Evolutionary conservation across 2,888 invertebrate species (phyloP), one percentile per base, ranked within the genome.

Genomic region (Trachelus troglodyta): DNA sequence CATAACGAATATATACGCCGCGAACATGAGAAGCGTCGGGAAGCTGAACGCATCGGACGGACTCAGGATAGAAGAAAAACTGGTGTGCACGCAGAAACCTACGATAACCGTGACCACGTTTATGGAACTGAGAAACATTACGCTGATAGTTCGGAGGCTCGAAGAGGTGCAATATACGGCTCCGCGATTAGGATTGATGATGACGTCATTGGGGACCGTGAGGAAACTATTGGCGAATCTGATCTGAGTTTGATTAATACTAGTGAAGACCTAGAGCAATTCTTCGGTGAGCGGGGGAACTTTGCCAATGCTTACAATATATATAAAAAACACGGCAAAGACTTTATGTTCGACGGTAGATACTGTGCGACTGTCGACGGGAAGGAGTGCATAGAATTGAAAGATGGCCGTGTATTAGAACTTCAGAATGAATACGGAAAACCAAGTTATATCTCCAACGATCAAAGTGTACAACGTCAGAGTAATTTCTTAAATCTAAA

Each of bases 321-420:
- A 3, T 85, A 86, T 79, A 79, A 76, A 33, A 82, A 84, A 15
- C 82, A 85, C 4, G 87, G 88, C 1, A 82, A 81, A 35, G 84
- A 88, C 11, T 89, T 87, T 69, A 82, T 84, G 31, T 90, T 90
- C 69, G 81, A 85, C 34, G 90, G 86, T 0, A 85, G 86, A 76
- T 86, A 87, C 76, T 80, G 88, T 4, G 79, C 85, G 0, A 80
- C 86, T 0, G 81, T 78, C 0, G 87, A 89, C 34, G 83, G 83
- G 1, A 86, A 79, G 34, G 87, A 89, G 12, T 88, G 87, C 76
- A 83, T 90, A 9, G 87, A 90, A 40, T 88, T 90, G 74, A 83
- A 85, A 34, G 87, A 89, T 31, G 88, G 89, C 0, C 82, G 86
- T 9, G 84, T 79, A 79, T 87, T 89, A 9, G 87, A 89, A 9